These are phyloP conservation scores for Taeniopygia guttata DNA, from an alignment of 2,797 vertebrate genomes.

Conservation along the genomic window DNA sequence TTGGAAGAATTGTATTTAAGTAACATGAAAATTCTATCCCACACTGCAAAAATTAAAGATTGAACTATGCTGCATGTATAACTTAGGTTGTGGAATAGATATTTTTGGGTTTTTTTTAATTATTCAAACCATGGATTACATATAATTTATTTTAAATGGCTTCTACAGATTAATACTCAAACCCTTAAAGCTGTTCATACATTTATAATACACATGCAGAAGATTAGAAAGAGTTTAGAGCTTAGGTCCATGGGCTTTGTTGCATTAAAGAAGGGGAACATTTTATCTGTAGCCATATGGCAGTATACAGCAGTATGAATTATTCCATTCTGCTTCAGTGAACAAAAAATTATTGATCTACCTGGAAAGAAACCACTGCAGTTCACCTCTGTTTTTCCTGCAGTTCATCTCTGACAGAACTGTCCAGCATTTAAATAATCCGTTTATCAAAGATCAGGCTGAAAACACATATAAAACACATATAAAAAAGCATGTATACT, in stretches of 20 bases:
- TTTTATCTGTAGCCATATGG: not conserved
- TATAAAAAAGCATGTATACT: not conserved
- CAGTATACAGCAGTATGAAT: not conserved
- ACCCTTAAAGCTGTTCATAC: not conserved
- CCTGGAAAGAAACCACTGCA: not conserved
- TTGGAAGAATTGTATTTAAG: not conserved
- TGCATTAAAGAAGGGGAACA: not conserved
- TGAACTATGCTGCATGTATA: not conserved
- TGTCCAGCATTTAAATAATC: not conserved
- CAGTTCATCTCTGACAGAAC: not conserved
- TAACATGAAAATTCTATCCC: not conserved
- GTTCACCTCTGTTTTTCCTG: not conserved
- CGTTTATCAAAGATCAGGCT: not conserved
- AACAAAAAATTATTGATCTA: not conserved
- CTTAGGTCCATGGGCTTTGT: not conserved
- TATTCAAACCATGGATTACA: not conserved
- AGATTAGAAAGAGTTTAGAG: not conserved
- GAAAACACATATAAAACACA: not conserved
- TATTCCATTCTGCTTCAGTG: not conserved
- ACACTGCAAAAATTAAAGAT: not conserved
- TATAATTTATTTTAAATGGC: not conserved
- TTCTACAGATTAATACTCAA: not conserved
- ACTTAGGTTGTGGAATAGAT: rapidly evolving
- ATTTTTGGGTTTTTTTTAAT: not conserved
- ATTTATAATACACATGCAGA: not conserved